Evolutionary conservation across 2,113 vertebrate genomes (phyloP).

Genomic region (Brachyhypopomus occidentalis): DNA sequence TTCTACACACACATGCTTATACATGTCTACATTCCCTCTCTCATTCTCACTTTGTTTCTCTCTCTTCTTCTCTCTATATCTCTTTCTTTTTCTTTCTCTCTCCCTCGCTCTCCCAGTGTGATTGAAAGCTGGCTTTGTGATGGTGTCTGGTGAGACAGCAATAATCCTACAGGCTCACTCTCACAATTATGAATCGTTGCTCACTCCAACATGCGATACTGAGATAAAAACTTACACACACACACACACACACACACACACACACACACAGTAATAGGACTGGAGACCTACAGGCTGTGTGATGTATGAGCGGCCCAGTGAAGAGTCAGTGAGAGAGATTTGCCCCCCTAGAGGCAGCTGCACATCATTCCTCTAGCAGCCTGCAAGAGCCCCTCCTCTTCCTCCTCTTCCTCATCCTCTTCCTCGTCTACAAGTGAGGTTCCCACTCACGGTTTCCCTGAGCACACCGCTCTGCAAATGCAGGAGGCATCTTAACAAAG

Average conservation of each 20-base stretch:
- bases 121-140: constrained; percentile 53
- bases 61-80: background rate
- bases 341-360: constrained; percentile 17
- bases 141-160: constrained; percentile 35
- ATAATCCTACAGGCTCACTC: constrained; percentile 41
- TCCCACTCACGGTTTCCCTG: too few relatives aligned
- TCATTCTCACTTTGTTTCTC: background rate
- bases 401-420: background rate
- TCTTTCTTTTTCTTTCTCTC: background rate
- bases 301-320: constrained; percentile 40
- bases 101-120: background rate
- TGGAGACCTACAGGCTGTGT: constrained; percentile 20
- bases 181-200: constrained; percentile 21
- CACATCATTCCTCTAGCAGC: constrained; percentile 31
- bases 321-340: constrained; percentile 36
- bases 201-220: constrained; percentile 22
- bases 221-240: constrained; percentile 20
- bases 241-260: constrained; percentile 1
- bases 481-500: background rate
- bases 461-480: background rate
- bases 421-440: background rate
- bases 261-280: constrained; percentile 19
- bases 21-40: background rate
- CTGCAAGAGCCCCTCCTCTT: constrained; percentile 4
- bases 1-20: constrained; percentile 2